phyloP scores from a whole-genome alignment of 2,113 vertebrate species.

The Notothenia rossii region DNA sequence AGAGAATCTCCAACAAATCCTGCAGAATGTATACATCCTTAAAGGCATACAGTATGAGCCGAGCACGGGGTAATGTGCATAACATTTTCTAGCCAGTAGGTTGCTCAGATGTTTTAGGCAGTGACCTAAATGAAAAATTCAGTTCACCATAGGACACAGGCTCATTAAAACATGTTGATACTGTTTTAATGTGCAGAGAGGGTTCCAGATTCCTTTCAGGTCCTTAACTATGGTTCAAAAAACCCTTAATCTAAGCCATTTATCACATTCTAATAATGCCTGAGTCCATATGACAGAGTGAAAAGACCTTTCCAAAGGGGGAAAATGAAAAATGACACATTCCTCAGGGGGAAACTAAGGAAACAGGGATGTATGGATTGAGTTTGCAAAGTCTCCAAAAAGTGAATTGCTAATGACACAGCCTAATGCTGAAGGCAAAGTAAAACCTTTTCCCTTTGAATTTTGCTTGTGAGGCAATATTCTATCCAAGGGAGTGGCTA shows the following conservation, averaged over 20 bases:
- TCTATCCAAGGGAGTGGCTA: conserved; percentile 53
- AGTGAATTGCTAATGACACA: conserved; percentile 72
- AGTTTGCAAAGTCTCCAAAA: conserved; percentile 60
- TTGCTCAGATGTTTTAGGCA: conserved; percentile 24
- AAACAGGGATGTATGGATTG: conserved; percentile 62
- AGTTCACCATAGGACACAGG: conserved; percentile 39
- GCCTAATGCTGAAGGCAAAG: conserved; percentile 63
- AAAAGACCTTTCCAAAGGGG: conserved; percentile 39
- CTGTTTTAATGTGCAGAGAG: conserved; percentile 58
- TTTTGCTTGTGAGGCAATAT: conserved; percentile 76
- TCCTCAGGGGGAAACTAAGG: conserved; percentile 52
- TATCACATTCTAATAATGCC: conserved; percentile 54
- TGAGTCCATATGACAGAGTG: conserved; percentile 1
- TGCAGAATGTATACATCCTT: conserved; percentile 62
- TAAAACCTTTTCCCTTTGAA: conserved; percentile 72
- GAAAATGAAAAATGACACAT: conserved; percentile 58
- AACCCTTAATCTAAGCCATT: conserved; percentile 32
- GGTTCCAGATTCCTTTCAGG: conserved; percentile 41
- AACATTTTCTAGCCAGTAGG: conserved; percentile 53
- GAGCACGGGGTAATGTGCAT: conserved; percentile 51
- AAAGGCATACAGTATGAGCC: conserved; percentile 53
- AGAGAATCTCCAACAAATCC: conserved; percentile 54
- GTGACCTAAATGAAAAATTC: conserved; percentile 65
- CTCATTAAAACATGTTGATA: conserved; percentile 73
- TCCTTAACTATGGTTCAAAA: conserved; percentile 41